A percentile compares a stretch with the other conserved stretches of the same genome.
These are phyloP conservation scores for Coenonympha glycerion DNA, from an alignment of 2,888 invertebrate species.

Conservation along the genomic window DNA sequence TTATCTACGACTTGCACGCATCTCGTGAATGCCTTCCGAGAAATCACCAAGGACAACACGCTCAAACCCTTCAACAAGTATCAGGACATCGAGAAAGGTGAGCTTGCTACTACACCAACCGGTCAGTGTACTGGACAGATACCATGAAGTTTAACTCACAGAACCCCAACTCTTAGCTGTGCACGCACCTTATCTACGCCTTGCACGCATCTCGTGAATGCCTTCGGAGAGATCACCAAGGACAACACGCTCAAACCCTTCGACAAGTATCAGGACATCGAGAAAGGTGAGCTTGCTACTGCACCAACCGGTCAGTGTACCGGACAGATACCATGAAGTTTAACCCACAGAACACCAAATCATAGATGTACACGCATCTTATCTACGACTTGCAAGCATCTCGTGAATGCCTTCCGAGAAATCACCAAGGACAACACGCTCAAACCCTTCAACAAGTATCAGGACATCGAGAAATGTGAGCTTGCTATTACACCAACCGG, in stretches of 20 bases:
- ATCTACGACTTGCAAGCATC: too few relatives aligned
- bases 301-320: conserved; percentile 96
- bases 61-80: conserved; percentile 95
- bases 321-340: conserved; percentile 93
- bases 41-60: conserved; percentile 92
- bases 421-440: conserved; percentile 93
- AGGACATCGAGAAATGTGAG: conserved; percentile 95
- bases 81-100: conserved; percentile 96
- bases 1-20: too few relatives aligned
- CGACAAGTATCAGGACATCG: conserved; percentile 96
- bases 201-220: too few relatives aligned
- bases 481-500: conserved; percentile 94
- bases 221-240: conserved; percentile 93
- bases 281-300: conserved; percentile 89
- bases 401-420: conserved; percentile 92
- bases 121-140: conserved; percentile 94
- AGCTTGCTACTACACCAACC: too few relatives aligned
- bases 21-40: too few relatives aligned
- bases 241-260: conserved; percentile 93
- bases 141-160: conserved; percentile 93
- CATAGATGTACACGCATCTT: conserved; percentile 94
- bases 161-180: conserved; percentile 95
- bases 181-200: conserved; percentile 95
- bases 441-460: conserved; percentile 95
- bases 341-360: conserved; percentile 95